Conservation (phyloP, 1,140 invertebrate genomes). For the Pomacea maculata region DNA sequence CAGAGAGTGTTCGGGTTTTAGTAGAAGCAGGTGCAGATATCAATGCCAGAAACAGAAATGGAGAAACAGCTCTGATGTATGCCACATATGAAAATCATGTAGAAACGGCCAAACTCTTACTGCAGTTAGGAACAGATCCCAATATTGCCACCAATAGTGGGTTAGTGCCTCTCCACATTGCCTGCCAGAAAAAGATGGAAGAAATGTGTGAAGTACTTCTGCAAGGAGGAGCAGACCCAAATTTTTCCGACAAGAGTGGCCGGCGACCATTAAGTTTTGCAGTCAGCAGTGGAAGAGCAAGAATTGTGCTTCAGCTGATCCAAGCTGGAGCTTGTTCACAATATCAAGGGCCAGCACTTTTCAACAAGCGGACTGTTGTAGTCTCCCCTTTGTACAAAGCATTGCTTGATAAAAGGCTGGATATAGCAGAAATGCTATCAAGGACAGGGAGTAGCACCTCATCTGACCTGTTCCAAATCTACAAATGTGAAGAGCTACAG, state of each 20-base stretch:
- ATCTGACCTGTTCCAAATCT: slow-evolving; percentile 15
- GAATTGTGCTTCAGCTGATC: slow-evolving; percentile 8
- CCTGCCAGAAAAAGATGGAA: slow-evolving; percentile 14
- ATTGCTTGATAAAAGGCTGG: slow-evolving; percentile 16
- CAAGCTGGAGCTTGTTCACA: slow-evolving; percentile 9
- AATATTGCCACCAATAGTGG: slow-evolving; percentile 22
- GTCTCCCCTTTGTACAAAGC: slow-evolving; percentile 21
- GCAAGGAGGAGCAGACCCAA: slow-evolving; percentile 13
- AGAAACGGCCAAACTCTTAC: slow-evolving; percentile 15
- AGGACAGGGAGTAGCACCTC: slow-evolving; percentile 12
- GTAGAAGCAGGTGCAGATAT: slow-evolving; percentile 20
- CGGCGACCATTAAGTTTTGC: slow-evolving; percentile 10
- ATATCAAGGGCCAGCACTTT: slow-evolving; percentile 19
- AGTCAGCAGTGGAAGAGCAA: slow-evolving; percentile 7
- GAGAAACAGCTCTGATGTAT: slow-evolving; percentile 22
- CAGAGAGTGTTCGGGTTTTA: slow-evolving; percentile 7
- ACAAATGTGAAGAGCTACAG: slow-evolving; percentile 13
- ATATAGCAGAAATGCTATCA: slow-evolving; percentile 17
- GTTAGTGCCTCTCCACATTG: slow-evolving; percentile 9
- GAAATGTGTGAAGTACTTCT: slow-evolving; percentile 5
- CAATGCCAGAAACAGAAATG: slow-evolving; percentile 22
- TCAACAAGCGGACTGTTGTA: slow-evolving; percentile 9
- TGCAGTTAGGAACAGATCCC: slow-evolving; percentile 12
- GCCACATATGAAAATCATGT: slow-evolving; percentile 23
- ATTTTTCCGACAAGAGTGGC: slow-evolving; percentile 11